These are phyloP conservation scores for Cyphomyrus plagiostoma DNA, from an alignment of 2,113 vertebrate genomes.

Conservation along the genomic window DNA sequence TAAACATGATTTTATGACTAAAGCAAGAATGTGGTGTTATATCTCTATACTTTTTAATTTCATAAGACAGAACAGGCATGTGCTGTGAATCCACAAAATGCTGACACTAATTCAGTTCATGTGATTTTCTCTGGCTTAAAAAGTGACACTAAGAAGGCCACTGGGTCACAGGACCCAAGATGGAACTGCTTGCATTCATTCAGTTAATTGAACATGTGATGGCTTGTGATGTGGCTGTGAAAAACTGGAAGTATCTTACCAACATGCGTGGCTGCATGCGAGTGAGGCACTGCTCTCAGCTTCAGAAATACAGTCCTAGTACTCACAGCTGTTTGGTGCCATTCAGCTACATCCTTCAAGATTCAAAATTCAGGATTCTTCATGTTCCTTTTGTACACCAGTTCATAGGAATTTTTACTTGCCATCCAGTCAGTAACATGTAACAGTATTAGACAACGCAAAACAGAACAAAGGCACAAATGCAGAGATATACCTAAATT, in stretches of 20 bases:
- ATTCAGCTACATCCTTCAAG: background rate
- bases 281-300: background rate
- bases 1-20: background rate
- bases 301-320: background rate
- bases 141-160: background rate
- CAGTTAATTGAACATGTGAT: background rate
- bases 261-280: background rate
- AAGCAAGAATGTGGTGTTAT: background rate
- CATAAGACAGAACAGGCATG: background rate
- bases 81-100: background rate
- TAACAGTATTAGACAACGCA: background rate
- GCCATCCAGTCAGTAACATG: background rate
- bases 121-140: background rate
- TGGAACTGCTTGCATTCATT: background rate
- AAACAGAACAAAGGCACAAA: background rate
- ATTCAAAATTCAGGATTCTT: background rate
- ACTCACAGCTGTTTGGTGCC: background rate
- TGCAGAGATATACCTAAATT: background rate
- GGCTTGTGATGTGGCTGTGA: background rate
- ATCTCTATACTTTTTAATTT: background rate
- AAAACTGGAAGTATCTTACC: background rate
- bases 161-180: background rate
- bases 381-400: background rate
- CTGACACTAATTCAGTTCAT: background rate
- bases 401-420: background rate